Conservation (phyloP, 2,113 vertebrate genomes). For the Sisor rabdophorus region DNA sequence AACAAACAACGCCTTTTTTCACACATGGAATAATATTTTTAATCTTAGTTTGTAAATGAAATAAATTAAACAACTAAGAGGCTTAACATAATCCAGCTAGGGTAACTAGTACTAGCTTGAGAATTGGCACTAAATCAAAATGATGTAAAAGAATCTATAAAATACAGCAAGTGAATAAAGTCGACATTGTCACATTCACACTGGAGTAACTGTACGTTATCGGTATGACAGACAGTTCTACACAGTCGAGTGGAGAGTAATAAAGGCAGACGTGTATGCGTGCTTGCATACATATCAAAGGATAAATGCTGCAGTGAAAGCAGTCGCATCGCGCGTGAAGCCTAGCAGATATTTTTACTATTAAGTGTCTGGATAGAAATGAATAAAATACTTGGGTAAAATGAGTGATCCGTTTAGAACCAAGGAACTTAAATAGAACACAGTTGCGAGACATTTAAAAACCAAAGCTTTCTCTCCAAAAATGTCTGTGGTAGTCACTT, state of each 20-base stretch:
- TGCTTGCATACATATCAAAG: constrained; percentile 26
- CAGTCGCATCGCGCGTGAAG: constrained; percentile 39
- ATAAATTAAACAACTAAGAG: not conserved
- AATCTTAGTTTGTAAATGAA: not conserved
- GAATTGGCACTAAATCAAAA: not conserved
- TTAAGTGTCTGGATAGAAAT: constrained; percentile 46
- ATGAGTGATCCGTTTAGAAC: constrained; percentile 34
- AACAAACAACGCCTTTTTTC: not conserved
- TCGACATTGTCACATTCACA: not conserved
- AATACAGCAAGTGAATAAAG: constrained; percentile 4
- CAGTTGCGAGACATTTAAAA: constrained; percentile 9
- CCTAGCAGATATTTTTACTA: constrained; percentile 44
- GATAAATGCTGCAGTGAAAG: constrained; percentile 37
- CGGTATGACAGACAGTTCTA: constrained; percentile 6
- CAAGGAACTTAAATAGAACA: constrained; percentile 34
- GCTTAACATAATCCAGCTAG: not conserved
- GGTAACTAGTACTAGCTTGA: not conserved
- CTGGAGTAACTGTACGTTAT: constrained; percentile 9
- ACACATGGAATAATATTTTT: not conserved
- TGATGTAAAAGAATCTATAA: not conserved
- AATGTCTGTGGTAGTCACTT: constrained; percentile 16
- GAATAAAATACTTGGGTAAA: too few species aligned
- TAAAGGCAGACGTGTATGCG: constrained; percentile 20
- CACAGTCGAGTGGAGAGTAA: constrained; percentile 21
- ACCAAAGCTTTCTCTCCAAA: constrained; percentile 22